phyloP scores from a whole-genome alignment of 1,140 invertebrate species.

The Drosophila busckii region DNA sequence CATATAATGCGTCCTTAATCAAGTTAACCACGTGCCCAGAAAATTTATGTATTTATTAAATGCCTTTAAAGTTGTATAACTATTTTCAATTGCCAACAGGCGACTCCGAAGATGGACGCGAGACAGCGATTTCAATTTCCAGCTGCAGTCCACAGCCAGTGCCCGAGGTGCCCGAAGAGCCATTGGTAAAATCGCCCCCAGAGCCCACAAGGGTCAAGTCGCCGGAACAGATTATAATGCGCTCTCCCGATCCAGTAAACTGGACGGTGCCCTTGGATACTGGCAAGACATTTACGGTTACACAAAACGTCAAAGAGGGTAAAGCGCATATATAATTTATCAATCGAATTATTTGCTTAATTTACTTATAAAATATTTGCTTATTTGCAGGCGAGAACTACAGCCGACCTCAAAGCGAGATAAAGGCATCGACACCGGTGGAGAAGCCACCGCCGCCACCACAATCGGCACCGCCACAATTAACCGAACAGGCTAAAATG shows the following conservation, averaged over 20 bases:
- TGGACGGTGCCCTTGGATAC: constrained; percentile 96
- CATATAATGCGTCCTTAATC: constrained; percentile 49
- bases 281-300: constrained; percentile 94
- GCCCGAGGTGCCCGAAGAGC: constrained; percentile 81
- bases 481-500: constrained; percentile 80
- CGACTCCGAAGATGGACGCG: constrained; percentile 71
- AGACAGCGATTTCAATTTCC: constrained; percentile 76
- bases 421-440: constrained; percentile 84
- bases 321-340: constrained; percentile 84
- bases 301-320: constrained; percentile 94
- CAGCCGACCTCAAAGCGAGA: constrained; percentile 85
- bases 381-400: constrained; percentile 70
- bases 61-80: too few relatives aligned
- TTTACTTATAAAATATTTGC: not conserved
- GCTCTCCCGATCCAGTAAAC: constrained; percentile 93
- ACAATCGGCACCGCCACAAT: constrained; percentile 84
- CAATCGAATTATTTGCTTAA: not conserved
- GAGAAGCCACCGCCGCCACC: constrained; percentile 83
- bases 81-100: constrained; percentile 63
- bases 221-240: constrained; percentile 93
- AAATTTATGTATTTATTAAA: constrained; percentile 21
- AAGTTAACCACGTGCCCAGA: constrained; percentile 9
- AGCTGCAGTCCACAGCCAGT: constrained; percentile 78
- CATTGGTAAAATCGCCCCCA: constrained; percentile 91
- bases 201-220: constrained; percentile 95